Evolutionary conservation across 2,888 invertebrate species (phyloP), one percentile per base, ranked within the genome.

Genomic region (Endotricha flammealis): DNA sequence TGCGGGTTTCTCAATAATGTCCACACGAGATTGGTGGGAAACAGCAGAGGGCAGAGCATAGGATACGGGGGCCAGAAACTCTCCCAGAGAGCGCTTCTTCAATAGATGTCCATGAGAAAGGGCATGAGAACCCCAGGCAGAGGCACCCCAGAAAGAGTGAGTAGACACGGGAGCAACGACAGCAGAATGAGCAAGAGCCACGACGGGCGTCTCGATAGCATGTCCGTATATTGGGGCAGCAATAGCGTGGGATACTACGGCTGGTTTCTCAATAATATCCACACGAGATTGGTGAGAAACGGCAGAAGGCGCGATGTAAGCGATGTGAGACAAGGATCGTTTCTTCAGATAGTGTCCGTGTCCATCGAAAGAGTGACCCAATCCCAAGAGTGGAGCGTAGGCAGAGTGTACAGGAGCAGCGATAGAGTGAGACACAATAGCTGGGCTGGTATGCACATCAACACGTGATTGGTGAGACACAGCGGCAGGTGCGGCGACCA

Each of bases 261-360:
- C 57, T 23, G 60, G 64, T 47, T 60, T 63, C 37, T 60, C 55
- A 42, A 54, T 57, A 25, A 71, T 59, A 36, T 69, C 71, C 8
- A 71, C 62, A 32, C 83, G 82, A 46, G 88, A 87, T 56, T 88
- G 88, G 54, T 81, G 85, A 2, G 85, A 86, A 5, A 88, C 86
- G 16, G 77, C 78, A 30, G 87, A 64, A 10, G 87, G 76, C 20
- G 81, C 80, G 31, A 42, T 47, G 32, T 67, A 53, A 0, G 70
- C 61, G 46, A 62, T 40, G 57, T 70, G 63, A 35, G 63, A 58
- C 47, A 70, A 47, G 29, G 71, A 71, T 35, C 74, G 71, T 48
- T 72, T 74, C 57, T 70, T 60, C 51, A 74, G 49, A 40, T 50
- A 50, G 54, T 72, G 74, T 39, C 60, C 64, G 44, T 69, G 65